A percentile compares a stretch with the other conserved stretches of the same genome.
These are phyloP conservation scores for Lasioglossum marginatum DNA, from an alignment of 2,888 invertebrate species.

Conservation along the genomic window DNA sequence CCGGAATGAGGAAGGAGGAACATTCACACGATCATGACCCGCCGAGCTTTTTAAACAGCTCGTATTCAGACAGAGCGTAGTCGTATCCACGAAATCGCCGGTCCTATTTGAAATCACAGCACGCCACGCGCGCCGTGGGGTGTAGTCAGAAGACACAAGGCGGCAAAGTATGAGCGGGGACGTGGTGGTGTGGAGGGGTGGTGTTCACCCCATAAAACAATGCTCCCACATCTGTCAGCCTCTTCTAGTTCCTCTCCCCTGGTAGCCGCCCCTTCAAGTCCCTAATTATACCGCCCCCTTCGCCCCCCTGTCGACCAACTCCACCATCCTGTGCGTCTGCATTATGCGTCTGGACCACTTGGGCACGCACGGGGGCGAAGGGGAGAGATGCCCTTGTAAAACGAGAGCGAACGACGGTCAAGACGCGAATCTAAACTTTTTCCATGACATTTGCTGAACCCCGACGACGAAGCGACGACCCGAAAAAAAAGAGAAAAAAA, in stretches of 20 bases:
- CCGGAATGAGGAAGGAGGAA: conserved; percentile 27
- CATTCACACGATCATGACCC: conserved; percentile 73
- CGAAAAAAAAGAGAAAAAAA: not conserved
- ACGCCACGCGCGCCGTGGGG: conserved; percentile 78
- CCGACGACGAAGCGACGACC: conserved; percentile 49
- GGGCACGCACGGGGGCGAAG: conserved; percentile 83
- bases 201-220: conserved; percentile 83
- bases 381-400: conserved; percentile 78
- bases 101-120: conserved; percentile 83
- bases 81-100: conserved; percentile 78
- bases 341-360: conserved; percentile 84
- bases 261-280: conserved; percentile 81
- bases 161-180: conserved; percentile 64
- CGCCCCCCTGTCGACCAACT: conserved; percentile 59
- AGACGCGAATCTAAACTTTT: conserved; percentile 77
- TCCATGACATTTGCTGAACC: conserved; percentile 67
- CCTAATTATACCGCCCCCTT: conserved; percentile 84
- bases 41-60: conserved; percentile 70
- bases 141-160: conserved; percentile 73
- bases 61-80: conserved; percentile 65
- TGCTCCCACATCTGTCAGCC: conserved; percentile 85
- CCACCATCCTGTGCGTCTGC: conserved; percentile 77
- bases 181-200: conserved; percentile 34
- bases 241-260: conserved; percentile 81
- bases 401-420: conserved; percentile 79